Percentiles rank a stretch among this genome's conserved stretches.
phyloP scores from a whole-genome alignment of 92 coral and sea anemone species.

The Siderastrea siderea region DNA sequence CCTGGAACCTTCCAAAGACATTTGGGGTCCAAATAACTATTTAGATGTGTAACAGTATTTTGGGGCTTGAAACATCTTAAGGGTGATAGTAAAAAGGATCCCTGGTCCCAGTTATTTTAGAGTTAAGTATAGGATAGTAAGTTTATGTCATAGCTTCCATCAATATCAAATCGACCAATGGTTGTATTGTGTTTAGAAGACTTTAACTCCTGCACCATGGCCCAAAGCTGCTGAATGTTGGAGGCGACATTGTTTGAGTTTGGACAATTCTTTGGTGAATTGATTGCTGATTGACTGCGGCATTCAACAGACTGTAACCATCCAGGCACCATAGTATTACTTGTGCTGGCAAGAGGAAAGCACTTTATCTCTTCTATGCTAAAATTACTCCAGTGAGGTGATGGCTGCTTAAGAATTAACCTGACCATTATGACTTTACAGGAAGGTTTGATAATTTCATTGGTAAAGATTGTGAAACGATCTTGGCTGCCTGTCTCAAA shows the following conservation, averaged over 20 bases:
- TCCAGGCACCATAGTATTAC: background rate
- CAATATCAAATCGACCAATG: slow-evolving; percentile 91
- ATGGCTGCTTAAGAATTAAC: slow-evolving; percentile 91
- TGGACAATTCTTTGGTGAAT: slow-evolving; percentile 55
- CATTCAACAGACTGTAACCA: slow-evolving; percentile 25
- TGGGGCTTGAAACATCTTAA: too few species aligned
- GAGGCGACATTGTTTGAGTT: slow-evolving; percentile 80
- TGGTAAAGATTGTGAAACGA: slow-evolving; percentile 63
- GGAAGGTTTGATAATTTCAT: slow-evolving; percentile 66
- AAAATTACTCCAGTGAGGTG: slow-evolving; percentile 96
- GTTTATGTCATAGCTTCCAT: slow-evolving; percentile 87
- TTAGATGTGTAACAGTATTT: too few species aligned
- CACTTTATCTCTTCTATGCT: slow-evolving; percentile 81
- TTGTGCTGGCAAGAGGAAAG: slow-evolving; percentile 47
- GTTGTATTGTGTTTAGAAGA: slow-evolving; percentile 58
- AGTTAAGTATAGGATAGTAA: slow-evolving; percentile 78
- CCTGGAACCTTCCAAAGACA: too few species aligned
- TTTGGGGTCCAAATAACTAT: too few species aligned
- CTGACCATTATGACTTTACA: slow-evolving; percentile 83
- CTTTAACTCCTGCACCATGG: slow-evolving; percentile 82
- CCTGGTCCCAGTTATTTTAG: background rate
- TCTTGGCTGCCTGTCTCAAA: slow-evolving; percentile 95
- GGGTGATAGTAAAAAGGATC: too few species aligned
- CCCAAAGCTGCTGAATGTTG: slow-evolving; percentile 95
- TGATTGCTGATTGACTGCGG: background rate